phyloP scores from a whole-genome alignment of 2,888 invertebrate genomes.

The Drosophila silvestris region DNA sequence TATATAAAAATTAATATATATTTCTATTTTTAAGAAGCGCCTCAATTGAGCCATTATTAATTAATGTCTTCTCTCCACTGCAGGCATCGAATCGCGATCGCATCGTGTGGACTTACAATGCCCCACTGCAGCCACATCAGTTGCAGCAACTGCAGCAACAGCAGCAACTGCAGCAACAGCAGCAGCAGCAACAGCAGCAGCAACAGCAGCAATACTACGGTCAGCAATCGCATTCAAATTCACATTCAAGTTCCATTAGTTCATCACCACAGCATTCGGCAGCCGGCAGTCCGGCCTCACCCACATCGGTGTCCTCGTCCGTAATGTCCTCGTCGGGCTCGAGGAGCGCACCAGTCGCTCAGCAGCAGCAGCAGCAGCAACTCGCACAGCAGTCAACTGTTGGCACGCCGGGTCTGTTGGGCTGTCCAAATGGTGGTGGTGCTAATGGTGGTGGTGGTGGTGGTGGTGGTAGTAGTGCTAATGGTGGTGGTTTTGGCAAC shows the following conservation, averaged over 20 bases:
- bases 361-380: constrained; percentile 49
- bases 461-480: constrained; percentile 19
- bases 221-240: constrained; percentile 83
- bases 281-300: constrained; percentile 90
- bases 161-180: constrained; percentile 51
- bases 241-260: constrained; percentile 86
- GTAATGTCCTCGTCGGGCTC: constrained; percentile 93
- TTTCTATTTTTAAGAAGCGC: constrained; percentile 19
- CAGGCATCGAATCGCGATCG: constrained; percentile 86
- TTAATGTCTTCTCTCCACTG: constrained; percentile 30
- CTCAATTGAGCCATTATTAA: constrained; percentile 44
- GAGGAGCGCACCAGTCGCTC: constrained; percentile 86
- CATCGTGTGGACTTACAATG: constrained; percentile 97
- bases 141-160: constrained; percentile 73
- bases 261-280: constrained; percentile 87
- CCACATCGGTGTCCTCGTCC: constrained; percentile 94
- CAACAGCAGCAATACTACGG: constrained; percentile 69
- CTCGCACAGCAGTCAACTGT: constrained; percentile 50
- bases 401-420: constrained; percentile 80
- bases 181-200: constrained; percentile 70
- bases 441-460: constrained; percentile 49
- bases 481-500: constrained; percentile 86
- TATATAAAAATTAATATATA: constrained; percentile 10
- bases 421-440: constrained; percentile 77
- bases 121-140: constrained; percentile 87